Evolutionary conservation across 2,888 invertebrate genomes (phyloP).

Genomic region (Pediacus dermestoides): DNA sequence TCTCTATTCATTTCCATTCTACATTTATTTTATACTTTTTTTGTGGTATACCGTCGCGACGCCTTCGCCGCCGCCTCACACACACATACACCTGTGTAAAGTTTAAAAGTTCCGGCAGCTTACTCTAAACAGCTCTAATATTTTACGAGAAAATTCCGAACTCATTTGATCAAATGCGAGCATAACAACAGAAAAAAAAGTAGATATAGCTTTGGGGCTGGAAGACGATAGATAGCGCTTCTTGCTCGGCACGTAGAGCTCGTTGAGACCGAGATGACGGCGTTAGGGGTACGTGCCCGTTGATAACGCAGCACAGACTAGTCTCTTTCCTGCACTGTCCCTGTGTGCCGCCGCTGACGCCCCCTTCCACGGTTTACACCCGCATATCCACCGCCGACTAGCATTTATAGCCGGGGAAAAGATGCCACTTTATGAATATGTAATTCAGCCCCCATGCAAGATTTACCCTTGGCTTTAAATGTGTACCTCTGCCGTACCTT

Average conservation of each 20-base stretch:
- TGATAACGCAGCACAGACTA: slow-evolving; percentile 4
- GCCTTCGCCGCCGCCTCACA: no score
- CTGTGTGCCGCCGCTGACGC: not conserved
- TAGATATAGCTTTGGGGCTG: slow-evolving; percentile 1
- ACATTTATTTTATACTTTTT: no score
- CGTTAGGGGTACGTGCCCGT: slow-evolving; percentile 7
- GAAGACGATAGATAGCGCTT: slow-evolving; percentile 7
- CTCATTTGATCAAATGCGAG: slow-evolving; percentile 9
- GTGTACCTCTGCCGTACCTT: no score
- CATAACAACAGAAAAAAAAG: slow-evolving; percentile 7
- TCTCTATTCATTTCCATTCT: no score
- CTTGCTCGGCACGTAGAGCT: slow-evolving; percentile 8
- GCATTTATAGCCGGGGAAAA: slow-evolving; percentile 1
- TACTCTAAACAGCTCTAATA: slow-evolving; percentile 6
- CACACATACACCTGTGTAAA: no score
- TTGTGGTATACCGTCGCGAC: no score
- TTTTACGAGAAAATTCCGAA: slow-evolving; percentile 6
- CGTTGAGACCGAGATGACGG: slow-evolving; percentile 9
- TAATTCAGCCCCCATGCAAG: slow-evolving; percentile 5
- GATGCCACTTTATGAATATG: slow-evolving; percentile 8
- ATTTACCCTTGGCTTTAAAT: not conserved
- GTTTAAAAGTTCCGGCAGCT: no score
- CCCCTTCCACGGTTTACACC: no score
- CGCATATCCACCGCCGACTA: no score
- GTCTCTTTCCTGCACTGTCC: not conserved